Evolutionary conservation across 1,140 invertebrate species (phyloP).

Genomic region (Temnothorax nylanderi): DNA sequence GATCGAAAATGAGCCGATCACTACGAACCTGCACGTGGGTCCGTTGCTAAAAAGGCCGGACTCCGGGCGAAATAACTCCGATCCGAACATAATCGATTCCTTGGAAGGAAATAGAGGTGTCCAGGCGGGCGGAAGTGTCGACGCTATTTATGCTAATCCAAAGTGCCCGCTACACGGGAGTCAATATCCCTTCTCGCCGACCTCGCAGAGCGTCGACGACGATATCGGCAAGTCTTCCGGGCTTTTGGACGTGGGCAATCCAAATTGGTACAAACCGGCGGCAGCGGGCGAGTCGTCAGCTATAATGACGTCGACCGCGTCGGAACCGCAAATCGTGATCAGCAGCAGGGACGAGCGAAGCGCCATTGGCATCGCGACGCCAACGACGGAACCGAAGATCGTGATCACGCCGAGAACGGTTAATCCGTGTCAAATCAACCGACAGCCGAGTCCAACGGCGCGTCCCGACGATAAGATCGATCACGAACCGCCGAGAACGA

Average conservation of each 20-base stretch:
- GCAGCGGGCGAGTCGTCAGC: conserved; percentile 20
- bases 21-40: conserved; percentile 82
- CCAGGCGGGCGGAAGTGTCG: conserved; percentile 63
- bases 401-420: conserved; percentile 75
- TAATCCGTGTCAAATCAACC: conserved; percentile 70
- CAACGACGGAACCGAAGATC: conserved; percentile 67
- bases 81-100: conserved; percentile 77
- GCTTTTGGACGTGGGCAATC: conserved; percentile 71
- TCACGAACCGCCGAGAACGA: conserved; percentile 19
- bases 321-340: conserved; percentile 62
- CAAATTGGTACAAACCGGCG: conserved; percentile 77
- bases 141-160: conserved; percentile 68
- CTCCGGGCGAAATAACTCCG: conserved; percentile 68
- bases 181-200: conserved; percentile 44
- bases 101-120: conserved; percentile 67
- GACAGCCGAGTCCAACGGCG: conserved; percentile 34
- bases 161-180: conserved; percentile 76
- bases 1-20: conserved; percentile 75
- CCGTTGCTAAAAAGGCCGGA: conserved; percentile 78
- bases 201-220: conserved; percentile 66
- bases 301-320: conserved; percentile 42
- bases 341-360: not conserved
- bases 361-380: not conserved
- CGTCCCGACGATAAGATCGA: conserved; percentile 39
- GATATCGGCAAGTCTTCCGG: conserved; percentile 62